These are phyloP conservation scores for Polydesmus complanatus DNA, from an alignment of 2,888 invertebrate species.

Conservation along the genomic window DNA sequence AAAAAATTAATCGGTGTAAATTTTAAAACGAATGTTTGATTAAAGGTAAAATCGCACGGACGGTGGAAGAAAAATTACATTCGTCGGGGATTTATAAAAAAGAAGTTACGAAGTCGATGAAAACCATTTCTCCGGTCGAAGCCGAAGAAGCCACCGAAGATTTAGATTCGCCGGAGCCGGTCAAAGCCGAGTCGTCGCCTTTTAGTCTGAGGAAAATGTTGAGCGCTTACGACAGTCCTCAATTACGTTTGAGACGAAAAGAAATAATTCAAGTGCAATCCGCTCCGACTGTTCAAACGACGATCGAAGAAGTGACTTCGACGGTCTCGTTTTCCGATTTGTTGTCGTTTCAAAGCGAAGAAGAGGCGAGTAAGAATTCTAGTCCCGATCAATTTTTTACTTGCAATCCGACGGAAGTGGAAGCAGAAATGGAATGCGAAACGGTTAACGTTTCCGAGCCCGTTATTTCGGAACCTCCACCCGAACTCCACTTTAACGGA, in stretches of 20 bases:
- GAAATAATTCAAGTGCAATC: too few relatives aligned
- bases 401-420: not conserved
- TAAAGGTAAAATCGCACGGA: constrained; percentile 58
- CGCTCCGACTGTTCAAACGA: not conserved
- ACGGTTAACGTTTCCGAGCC: not conserved
- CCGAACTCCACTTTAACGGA: not conserved
- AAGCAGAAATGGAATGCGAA: not conserved
- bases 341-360: constrained; percentile 41
- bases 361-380: constrained; percentile 27
- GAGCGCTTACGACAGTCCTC: not conserved
- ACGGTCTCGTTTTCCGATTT: not conserved
- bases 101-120: not conserved
- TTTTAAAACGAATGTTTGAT: too few relatives aligned
- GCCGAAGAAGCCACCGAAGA: not conserved
- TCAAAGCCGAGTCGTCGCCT: not conserved
- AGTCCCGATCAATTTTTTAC: not conserved
- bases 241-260: not conserved
- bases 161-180: not conserved
- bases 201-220: not conserved
- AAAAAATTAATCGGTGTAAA: too few relatives aligned
- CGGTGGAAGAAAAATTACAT: constrained; percentile 55
- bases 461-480: not conserved
- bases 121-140: not conserved
- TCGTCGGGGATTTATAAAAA: not conserved
- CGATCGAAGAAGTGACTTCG: not conserved